Percentiles rank a stretch among this genome's conserved stretches.
Evolutionary conservation across 2,797 vertebrate species (phyloP).

Genomic region (Cetoscarus ocellatus): DNA sequence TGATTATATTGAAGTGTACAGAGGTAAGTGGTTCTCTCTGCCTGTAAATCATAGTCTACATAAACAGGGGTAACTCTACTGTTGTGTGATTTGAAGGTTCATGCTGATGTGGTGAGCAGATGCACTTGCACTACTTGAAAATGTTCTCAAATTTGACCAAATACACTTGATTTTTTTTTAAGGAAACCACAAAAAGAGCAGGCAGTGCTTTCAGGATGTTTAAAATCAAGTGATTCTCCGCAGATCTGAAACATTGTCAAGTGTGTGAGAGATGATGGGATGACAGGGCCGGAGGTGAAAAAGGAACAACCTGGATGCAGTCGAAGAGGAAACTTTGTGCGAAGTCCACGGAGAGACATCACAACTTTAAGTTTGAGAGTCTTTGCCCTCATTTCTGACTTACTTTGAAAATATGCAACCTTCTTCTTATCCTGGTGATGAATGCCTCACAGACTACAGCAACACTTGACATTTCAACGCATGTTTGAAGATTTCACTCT

Average conservation of each 20-base stretch:
- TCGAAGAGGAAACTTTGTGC: neutral
- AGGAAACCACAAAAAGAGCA: neutral
- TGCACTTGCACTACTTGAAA: conserved; percentile 32
- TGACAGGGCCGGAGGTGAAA: conserved; percentile 6
- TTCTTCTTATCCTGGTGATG: conserved; percentile 24
- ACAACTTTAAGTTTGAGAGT: conserved; percentile 13
- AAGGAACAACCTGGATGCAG: conserved; percentile 13
- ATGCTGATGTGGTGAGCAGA: conserved; percentile 26
- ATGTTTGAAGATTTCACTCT: conserved; percentile 21
- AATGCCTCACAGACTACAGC: conserved; percentile 16
- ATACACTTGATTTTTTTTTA: conserved; percentile 15
- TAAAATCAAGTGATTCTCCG: neutral
- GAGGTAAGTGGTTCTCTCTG: conserved; percentile 35
- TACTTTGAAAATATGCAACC: conserved; percentile 32
- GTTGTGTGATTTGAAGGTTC: conserved; percentile 45
- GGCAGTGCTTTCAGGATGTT: conserved; percentile 3
- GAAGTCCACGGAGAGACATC: conserved; percentile 12
- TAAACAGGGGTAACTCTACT: neutral
- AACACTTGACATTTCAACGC: conserved; percentile 40
- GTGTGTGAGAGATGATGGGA: conserved; percentile 23
- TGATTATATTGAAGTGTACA: conserved; percentile 42
- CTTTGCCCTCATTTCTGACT: conserved; percentile 35
- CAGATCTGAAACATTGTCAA: conserved; percentile 40
- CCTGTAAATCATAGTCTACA: conserved; percentile 25
- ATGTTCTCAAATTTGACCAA: conserved; percentile 9